phyloP scores from a whole-genome alignment of 2,113 vertebrate species.

The Herpetotheres cachinnans region DNA sequence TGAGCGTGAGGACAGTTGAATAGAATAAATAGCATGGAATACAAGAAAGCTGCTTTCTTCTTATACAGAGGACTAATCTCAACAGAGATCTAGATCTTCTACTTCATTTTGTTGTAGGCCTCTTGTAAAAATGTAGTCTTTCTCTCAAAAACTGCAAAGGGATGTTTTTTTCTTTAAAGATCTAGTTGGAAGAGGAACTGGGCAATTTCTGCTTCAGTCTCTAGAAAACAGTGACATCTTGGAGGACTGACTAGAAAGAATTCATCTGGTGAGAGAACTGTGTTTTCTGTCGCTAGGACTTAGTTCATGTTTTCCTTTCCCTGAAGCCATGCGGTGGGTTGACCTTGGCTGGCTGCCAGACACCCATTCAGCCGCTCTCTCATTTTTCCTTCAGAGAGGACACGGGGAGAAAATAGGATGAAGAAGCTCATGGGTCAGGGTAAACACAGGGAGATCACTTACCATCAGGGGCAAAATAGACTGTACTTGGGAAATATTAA shows the following conservation, averaged over 20 bases:
- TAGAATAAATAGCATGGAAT: not conserved
- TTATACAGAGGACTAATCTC: not conserved
- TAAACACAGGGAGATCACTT: not conserved
- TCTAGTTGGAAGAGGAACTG: not conserved
- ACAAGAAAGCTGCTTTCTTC: not conserved
- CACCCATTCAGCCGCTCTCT: not conserved
- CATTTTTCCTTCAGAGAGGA: not conserved
- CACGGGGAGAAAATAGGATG: not conserved
- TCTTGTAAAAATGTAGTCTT: not conserved
- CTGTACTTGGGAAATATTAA: not conserved
- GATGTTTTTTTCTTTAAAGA: not conserved
- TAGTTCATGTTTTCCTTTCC: not conserved
- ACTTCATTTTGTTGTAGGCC: not conserved
- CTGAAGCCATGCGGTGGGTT: not conserved
- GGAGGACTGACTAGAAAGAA: not conserved
- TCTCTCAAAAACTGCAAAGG: not conserved
- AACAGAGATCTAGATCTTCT: not conserved
- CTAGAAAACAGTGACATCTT: not conserved
- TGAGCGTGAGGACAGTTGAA: not conserved
- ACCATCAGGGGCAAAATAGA: not conserved
- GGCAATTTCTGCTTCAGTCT: not conserved
- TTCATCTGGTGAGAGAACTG: not conserved
- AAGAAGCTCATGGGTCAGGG: not conserved
- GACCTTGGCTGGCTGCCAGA: not conserved
- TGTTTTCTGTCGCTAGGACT: not conserved